A percentile compares a stretch with the other conserved stretches of the same genome.
Evolutionary conservation across 2,888 invertebrate species (phyloP).

Genomic region (Archips crataeganus): DNA sequence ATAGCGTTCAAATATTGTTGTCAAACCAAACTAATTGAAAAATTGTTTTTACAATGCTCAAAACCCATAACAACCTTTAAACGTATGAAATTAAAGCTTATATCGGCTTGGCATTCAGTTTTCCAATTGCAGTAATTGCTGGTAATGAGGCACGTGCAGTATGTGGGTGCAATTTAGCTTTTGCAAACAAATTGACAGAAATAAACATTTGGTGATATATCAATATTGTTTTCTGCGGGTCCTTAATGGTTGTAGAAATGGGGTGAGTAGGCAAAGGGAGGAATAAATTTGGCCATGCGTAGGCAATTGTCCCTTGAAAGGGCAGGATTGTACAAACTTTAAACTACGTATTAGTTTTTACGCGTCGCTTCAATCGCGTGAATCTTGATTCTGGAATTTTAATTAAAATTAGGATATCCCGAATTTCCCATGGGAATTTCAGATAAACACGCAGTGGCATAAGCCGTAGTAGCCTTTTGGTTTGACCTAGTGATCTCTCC

Average conservation of each 20-base stretch:
- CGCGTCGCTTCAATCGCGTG: too few relatives aligned
- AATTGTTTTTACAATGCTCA: background rate
- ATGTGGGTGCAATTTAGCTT: conserved; percentile 33
- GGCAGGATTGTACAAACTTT: too few relatives aligned
- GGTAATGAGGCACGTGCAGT: conserved; percentile 27
- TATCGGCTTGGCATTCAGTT: background rate
- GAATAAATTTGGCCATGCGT: background rate
- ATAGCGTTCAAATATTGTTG: conserved; percentile 9
- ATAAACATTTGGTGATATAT: conserved; percentile 25
- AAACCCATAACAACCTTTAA: background rate
- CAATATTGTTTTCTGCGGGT: conserved; percentile 30
- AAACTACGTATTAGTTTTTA: too few relatives aligned
- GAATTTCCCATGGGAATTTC: too few relatives aligned
- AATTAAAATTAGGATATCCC: too few relatives aligned
- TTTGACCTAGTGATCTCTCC: too few relatives aligned
- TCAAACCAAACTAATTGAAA: background rate
- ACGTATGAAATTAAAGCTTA: background rate
- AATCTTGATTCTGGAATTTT: too few relatives aligned
- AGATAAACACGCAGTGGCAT: too few relatives aligned
- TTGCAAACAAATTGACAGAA: conserved; percentile 26
- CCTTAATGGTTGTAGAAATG: background rate
- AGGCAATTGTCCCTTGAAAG: background rate
- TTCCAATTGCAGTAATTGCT: background rate
- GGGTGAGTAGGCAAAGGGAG: background rate
- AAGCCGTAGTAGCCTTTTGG: too few relatives aligned